phyloP scores from a whole-genome alignment of 92 coral and sea anemone genomes.

The Parazoanthus swiftii region DNA sequence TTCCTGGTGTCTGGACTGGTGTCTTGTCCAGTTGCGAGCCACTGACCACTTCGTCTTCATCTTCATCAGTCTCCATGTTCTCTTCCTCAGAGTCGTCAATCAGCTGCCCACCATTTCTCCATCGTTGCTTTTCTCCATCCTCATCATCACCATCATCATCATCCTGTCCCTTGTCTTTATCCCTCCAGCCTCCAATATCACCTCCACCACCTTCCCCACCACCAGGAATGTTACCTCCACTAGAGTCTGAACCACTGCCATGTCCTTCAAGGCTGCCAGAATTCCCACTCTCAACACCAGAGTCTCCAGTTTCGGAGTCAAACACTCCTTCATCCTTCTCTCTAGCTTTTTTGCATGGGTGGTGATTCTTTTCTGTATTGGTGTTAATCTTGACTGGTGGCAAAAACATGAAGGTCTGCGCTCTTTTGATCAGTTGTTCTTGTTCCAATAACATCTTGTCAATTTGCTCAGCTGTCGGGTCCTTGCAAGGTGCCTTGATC shows the following conservation, averaged over 20 bases:
- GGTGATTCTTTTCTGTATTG: neutral
- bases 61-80: slow-evolving; percentile 58
- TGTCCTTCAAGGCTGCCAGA: slow-evolving; percentile 26
- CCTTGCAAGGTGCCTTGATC: neutral
- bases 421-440: slow-evolving; percentile 6
- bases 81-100: slow-evolving; percentile 38
- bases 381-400: neutral
- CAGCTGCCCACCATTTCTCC: slow-evolving; percentile 28
- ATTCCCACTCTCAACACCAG: slow-evolving; percentile 47
- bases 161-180: slow-evolving; percentile 35
- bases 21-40: neutral
- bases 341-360: slow-evolving; percentile 9
- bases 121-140: neutral
- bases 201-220: slow-evolving; percentile 47
- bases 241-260: neutral
- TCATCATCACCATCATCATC: slow-evolving; percentile 43
- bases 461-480: neutral
- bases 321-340: neutral
- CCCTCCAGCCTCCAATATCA: slow-evolving; percentile 7
- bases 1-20: too few species aligned
- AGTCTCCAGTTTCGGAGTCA: slow-evolving; percentile 14
- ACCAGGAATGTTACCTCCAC: slow-evolving; percentile 9
- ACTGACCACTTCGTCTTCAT: slow-evolving; percentile 7
- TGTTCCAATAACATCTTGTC: neutral
- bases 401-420: neutral